A percentile compares a stretch with the other conserved stretches of the same genome.
Conservation (phyloP, 2,888 invertebrate genomes). For the Nymphalis polychloros region DNA sequence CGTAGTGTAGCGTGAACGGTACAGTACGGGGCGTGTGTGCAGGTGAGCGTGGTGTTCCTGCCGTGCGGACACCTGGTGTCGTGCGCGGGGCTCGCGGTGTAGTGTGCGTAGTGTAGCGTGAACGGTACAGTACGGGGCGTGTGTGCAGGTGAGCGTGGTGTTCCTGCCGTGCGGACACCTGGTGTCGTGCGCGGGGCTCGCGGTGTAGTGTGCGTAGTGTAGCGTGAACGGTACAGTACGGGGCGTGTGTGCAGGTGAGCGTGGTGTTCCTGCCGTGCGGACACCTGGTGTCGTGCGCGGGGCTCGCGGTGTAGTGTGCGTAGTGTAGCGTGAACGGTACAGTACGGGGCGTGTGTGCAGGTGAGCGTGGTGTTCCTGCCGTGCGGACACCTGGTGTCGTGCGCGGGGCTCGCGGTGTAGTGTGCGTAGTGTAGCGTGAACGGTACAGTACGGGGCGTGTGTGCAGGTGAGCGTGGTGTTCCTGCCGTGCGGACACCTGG, state of each 20-base stretch:
- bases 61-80: slow-evolving; percentile 6
- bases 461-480: slow-evolving; percentile 6
- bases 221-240: background rate
- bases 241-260: slow-evolving; percentile 3
- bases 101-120: background rate
- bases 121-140: background rate
- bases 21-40: slow-evolving; percentile 4
- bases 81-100: background rate
- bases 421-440: background rate
- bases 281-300: slow-evolving; percentile 6
- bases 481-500: slow-evolving; percentile 6
- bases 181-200: background rate
- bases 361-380: slow-evolving; percentile 8
- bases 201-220: background rate
- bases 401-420: background rate
- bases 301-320: background rate
- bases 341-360: slow-evolving; percentile 3
- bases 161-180: slow-evolving; percentile 6
- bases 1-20: background rate
- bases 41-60: slow-evolving; percentile 8
- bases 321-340: slow-evolving; percentile 1
- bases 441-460: background rate
- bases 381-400: slow-evolving; percentile 5
- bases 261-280: slow-evolving; percentile 6
- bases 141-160: slow-evolving; percentile 8